Conservation (phyloP, 2,888 invertebrate species). For the Patella depressa region DNA sequence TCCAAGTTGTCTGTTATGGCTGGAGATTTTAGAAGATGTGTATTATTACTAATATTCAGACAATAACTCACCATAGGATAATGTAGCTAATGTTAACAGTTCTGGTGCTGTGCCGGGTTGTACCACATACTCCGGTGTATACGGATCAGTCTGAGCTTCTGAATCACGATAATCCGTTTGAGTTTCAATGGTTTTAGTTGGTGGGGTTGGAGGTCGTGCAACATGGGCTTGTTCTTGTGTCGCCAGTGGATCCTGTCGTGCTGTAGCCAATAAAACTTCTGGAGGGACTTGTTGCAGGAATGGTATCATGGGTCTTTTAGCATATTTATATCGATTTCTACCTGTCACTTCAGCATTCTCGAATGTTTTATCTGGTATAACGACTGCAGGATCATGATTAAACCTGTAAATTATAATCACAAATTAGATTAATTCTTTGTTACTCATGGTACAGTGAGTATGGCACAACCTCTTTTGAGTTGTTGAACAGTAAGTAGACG, state of each 20-base stretch:
- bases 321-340: conserved; percentile 64
- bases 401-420: conserved; percentile 52
- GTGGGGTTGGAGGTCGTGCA: conserved; percentile 60
- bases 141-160: conserved; percentile 83
- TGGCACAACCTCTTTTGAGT: no score
- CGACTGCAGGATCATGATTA: conserved; percentile 67
- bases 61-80: conserved; percentile 77
- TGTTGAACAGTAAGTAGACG: no score
- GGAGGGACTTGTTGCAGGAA: conserved; percentile 69
- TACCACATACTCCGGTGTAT: conserved; percentile 79
- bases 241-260: conserved; percentile 65
- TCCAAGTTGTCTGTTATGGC: no score
- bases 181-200: conserved; percentile 73
- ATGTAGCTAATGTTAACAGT: conserved; percentile 77
- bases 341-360: conserved; percentile 64
- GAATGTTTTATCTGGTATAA: conserved; percentile 58
- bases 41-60: no score
- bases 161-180: conserved; percentile 84
- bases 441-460: no score
- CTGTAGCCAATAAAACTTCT: conserved; percentile 67
- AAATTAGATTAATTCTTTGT: no score
- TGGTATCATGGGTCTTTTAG: conserved; percentile 69
- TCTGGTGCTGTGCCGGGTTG: conserved; percentile 75
- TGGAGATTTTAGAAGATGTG: no score
- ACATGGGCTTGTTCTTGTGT: conserved; percentile 52